A percentile compares a stretch with the other conserved stretches of the same genome.
These are phyloP conservation scores for Periphyllus acericola DNA, from an alignment of 2,888 invertebrate genomes.

Conservation along the genomic window DNA sequence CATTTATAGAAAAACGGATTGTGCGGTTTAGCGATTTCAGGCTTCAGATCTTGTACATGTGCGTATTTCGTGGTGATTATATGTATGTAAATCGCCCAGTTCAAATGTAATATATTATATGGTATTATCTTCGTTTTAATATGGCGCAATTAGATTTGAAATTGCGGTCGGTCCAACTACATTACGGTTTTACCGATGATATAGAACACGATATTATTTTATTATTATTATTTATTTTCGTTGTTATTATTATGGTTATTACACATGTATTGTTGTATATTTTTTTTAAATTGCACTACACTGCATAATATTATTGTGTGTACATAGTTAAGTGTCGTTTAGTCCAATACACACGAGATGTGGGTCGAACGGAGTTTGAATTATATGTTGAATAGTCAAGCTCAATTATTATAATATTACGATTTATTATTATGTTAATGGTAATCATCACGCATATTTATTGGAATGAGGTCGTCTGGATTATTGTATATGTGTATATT, in stretches of 20 bases:
- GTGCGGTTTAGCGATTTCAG: no score
- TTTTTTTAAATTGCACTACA: not conserved
- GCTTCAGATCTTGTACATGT: no score
- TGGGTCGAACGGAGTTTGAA: not conserved
- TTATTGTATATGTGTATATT: not conserved
- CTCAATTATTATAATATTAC: not conserved
- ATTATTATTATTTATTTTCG: not conserved
- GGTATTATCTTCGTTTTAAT: not conserved
- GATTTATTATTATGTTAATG: not conserved
- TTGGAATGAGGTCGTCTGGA: not conserved
- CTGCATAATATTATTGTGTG: not conserved
- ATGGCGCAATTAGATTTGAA: not conserved
- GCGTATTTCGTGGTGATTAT: not conserved
- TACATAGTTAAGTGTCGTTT: no score
- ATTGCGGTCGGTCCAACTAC: not conserved
- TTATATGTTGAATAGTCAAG: not conserved
- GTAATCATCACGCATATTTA: not conserved
- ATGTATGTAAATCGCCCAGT: not conserved
- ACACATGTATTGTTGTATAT: no score
- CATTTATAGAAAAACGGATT: no score
- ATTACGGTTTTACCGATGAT: no score
- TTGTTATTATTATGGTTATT: no score
- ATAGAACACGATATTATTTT: not conserved
- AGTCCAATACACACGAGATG: not conserved
- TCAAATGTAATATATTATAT: not conserved